phyloP scores from a whole-genome alignment of 1,140 invertebrate species.

The Nephila pilipes region DNA sequence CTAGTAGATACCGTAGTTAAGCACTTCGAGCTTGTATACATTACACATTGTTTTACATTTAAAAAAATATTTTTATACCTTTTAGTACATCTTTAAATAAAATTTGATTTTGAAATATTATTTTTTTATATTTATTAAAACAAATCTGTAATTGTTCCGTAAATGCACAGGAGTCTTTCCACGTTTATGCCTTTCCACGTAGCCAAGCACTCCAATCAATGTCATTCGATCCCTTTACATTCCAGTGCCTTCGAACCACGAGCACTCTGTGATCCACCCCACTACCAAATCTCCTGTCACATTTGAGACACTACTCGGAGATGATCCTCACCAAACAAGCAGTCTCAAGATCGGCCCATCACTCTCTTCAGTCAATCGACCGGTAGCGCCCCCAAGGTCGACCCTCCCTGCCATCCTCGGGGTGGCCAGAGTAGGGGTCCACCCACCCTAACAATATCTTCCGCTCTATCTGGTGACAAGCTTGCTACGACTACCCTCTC shows the following conservation, averaged over 20 bases:
- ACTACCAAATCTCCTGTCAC: neutral
- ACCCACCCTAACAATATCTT: slow-evolving; percentile 41
- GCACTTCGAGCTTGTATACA: no score
- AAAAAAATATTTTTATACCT: no score
- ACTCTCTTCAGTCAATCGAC: slow-evolving; percentile 20
- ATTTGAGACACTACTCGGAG: slow-evolving; percentile 2
- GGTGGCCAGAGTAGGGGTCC: neutral
- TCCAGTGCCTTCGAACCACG: neutral
- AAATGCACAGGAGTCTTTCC: no score
- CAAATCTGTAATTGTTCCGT: no score
- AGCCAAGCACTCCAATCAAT: neutral
- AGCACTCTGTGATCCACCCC: neutral
- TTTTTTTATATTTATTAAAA: no score
- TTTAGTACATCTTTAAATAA: no score
- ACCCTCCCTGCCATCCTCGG: neutral
- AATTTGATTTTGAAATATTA: no score
- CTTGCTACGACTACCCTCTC: neutral
- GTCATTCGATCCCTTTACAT: neutral
- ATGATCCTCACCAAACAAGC: neutral
- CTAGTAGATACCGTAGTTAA: no score
- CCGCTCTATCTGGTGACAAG: slow-evolving; percentile 58
- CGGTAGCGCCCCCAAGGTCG: neutral
- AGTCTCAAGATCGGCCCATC: slow-evolving; percentile 8
- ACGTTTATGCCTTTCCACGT: neutral
- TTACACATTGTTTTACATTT: no score